These are phyloP conservation scores for Eupithecia insigniata DNA, from an alignment of 2,888 invertebrate species.

Conservation along the genomic window DNA sequence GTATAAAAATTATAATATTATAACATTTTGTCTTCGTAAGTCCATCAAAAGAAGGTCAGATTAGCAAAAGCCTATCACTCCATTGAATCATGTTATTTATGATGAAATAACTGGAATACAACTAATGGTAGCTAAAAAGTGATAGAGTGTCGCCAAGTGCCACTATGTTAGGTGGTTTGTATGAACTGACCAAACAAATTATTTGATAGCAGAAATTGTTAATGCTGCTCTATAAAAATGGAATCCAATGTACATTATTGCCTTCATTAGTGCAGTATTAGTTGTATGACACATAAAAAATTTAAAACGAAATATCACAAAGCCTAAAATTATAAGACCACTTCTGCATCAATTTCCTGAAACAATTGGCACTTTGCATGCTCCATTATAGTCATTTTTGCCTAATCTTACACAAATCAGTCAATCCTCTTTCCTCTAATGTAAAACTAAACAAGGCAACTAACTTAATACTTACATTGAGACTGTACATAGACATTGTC, in stretches of 20 bases:
- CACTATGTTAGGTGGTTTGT: conserved; percentile 34
- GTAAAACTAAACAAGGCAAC: conserved; percentile 64
- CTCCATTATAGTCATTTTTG: conserved; percentile 59
- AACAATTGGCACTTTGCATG: conserved; percentile 73
- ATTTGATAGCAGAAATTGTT: neutral
- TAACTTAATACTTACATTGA: conserved; percentile 71
- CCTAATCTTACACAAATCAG: conserved; percentile 73
- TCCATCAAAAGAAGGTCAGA: conserved; percentile 28
- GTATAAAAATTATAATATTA: conserved; percentile 1
- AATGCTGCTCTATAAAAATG: conserved; percentile 3
- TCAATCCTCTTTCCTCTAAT: conserved; percentile 68
- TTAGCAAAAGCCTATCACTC: conserved; percentile 9
- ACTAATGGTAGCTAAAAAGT: conserved; percentile 21
- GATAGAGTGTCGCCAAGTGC: conserved; percentile 54
- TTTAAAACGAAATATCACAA: conserved; percentile 60
- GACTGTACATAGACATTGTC: conserved; percentile 60
- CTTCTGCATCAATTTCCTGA: conserved; percentile 50
- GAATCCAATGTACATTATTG: conserved; percentile 59
- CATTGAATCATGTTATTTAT: neutral
- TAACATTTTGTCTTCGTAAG: conserved; percentile 30
- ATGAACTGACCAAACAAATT: neutral
- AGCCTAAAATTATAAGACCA: conserved; percentile 55
- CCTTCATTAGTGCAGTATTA: conserved; percentile 56
- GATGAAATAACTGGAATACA: neutral
- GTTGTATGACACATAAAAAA: conserved; percentile 44